Evolutionary conservation across 2,888 invertebrate genomes (phyloP).

Genomic region (Falcaria lacertinaria): DNA sequence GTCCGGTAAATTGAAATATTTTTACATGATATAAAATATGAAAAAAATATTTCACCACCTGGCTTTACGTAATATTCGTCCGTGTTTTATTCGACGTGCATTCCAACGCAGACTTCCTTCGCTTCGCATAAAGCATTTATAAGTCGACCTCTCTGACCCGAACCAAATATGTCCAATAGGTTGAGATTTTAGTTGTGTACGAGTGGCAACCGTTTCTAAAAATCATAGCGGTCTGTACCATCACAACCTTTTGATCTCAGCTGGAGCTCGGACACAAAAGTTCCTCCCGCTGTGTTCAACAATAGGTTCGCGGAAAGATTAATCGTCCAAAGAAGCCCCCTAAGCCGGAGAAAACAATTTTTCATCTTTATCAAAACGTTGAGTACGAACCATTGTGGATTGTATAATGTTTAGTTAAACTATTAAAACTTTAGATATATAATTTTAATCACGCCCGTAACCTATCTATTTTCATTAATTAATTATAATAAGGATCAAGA

Average conservation of each 20-base stretch:
- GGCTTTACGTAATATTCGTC: neutral
- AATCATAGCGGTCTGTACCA: constrained; percentile 52
- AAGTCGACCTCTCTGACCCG: constrained; percentile 9
- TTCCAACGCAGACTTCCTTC: too few relatives aligned
- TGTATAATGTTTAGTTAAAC: constrained; percentile 16
- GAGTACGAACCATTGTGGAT: constrained; percentile 40
- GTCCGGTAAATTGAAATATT: constrained; percentile 41
- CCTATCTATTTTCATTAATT: too few relatives aligned
- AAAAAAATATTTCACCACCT: neutral
- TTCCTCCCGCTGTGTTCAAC: constrained; percentile 61
- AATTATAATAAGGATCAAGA: too few relatives aligned
- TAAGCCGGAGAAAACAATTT: constrained; percentile 68
- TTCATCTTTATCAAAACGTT: constrained; percentile 76
- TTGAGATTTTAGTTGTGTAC: constrained; percentile 16
- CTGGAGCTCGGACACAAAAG: constrained; percentile 67
- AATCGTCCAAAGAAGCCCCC: constrained; percentile 69
- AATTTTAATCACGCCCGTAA: too few relatives aligned
- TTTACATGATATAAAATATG: constrained; percentile 2
- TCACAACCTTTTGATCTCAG: constrained; percentile 66
- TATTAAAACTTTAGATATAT: neutral
- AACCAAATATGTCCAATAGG: constrained; percentile 6
- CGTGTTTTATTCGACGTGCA: neutral
- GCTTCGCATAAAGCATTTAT: constrained; percentile 15
- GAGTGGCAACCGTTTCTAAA: constrained; percentile 34
- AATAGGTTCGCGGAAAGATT: constrained; percentile 73